These are phyloP conservation scores for Ephialtes manifestator DNA, from an alignment of 2,888 invertebrate species.

Conservation along the genomic window DNA sequence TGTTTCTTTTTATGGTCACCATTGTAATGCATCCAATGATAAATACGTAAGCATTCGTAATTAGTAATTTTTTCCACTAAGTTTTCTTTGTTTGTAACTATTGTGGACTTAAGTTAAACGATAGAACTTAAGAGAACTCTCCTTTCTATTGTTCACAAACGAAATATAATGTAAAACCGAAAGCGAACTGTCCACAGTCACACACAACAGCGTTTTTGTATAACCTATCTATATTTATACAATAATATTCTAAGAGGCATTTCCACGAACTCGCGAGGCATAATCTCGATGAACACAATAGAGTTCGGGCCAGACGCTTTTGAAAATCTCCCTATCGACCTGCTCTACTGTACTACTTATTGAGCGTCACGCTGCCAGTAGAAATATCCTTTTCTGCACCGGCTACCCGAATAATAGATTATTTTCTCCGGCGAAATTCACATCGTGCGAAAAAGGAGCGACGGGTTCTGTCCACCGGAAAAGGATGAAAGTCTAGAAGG, in stretches of 20 bases:
- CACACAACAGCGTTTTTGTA: too few relatives aligned
- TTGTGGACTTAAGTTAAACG: too few relatives aligned
- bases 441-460: slow-evolving; percentile 28
- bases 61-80: too few relatives aligned
- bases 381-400: slow-evolving; percentile 1
- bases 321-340: slow-evolving; percentile 1
- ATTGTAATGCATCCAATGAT: background rate
- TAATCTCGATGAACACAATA: background rate
- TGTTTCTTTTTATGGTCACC: background rate
- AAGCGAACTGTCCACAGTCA: too few relatives aligned
- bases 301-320: background rate
- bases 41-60: too few relatives aligned
- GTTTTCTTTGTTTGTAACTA: too few relatives aligned
- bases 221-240: too few relatives aligned
- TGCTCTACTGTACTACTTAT: background rate
- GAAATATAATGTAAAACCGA: too few relatives aligned
- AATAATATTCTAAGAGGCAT: background rate
- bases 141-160: too few relatives aligned
- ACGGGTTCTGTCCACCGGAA: slow-evolving; percentile 12
- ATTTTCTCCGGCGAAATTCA: slow-evolving; percentile 30
- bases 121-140: too few relatives aligned
- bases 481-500: background rate
- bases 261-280: background rate
- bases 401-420: slow-evolving; percentile 48
- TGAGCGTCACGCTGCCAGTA: background rate